Base-by-base conservation (phyloP, 1,140 invertebrate genomes). In the Magallana gigas region DNA sequence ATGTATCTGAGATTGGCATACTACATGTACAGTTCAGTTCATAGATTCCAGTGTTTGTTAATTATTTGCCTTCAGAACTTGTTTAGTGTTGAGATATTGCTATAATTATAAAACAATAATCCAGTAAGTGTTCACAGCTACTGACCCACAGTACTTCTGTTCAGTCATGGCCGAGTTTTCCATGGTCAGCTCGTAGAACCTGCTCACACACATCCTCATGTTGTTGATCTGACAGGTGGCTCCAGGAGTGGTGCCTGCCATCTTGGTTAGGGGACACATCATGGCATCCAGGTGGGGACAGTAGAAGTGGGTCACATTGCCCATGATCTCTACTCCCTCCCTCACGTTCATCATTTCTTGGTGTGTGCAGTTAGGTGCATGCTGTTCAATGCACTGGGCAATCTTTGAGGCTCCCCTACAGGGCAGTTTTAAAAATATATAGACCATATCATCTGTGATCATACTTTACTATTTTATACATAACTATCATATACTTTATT, bases 321-420 rank as follows among this genome's bases (percentile, higher is more conserved):
- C 86, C 48, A 87, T 57, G 71, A 87, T 29, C 57, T 87, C 64
- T 29, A 87, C 14, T 9, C 80, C 56, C n/a, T 87, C 62, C 14
- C 14, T 59, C 7, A 87, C 36, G 36, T 87, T 71, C 5, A 64
- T n/a, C 48, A 87, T 58, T 36, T 87, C 82, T 14, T 12, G 7
- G 36, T 16, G 59, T 6, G 86, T 62, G 57, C 86, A 87, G 82
- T 84, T 84, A n/a, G n/a, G 58, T n/a, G 56, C 18, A 87, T 87
- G 86, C 8, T 84, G 81, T 29, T 83, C 62, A 12, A 87, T 62
- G 71, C 86, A 87, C 14, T 87, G 18, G 12, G 83, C 16, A 12
- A 82, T 84, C 57, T 59, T 57, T 16, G 57, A 56, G 9, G 82
- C 16, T n/a, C 56, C 36, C 57, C 85, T 87, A 18, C 14, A 87